Percentiles rank a stretch among this genome's conserved stretches.
These are phyloP conservation scores for Anseranas semipalmata DNA, from an alignment of 2,113 vertebrate genomes.

Conservation along the genomic window DNA sequence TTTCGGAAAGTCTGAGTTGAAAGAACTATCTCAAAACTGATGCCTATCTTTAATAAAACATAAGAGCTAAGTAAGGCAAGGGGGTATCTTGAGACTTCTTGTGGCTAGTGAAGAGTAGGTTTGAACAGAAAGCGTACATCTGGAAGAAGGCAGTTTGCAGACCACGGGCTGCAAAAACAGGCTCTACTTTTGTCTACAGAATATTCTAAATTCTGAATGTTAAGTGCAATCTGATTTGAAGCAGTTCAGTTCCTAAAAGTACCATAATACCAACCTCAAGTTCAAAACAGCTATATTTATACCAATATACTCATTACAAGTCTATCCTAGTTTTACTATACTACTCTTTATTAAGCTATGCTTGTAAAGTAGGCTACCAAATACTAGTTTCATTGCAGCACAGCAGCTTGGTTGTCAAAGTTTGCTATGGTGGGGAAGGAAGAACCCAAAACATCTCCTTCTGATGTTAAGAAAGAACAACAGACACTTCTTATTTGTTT, in stretches of 20 bases:
- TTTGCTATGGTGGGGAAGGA: background rate
- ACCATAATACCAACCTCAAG: background rate
- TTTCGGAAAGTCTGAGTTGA: conserved; percentile 43
- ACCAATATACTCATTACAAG: background rate
- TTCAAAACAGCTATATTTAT: background rate
- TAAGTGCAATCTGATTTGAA: background rate
- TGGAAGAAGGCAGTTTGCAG: background rate
- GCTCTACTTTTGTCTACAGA: background rate
- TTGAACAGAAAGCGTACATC: background rate
- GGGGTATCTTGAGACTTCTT: background rate
- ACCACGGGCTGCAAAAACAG: background rate
- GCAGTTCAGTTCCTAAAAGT: background rate
- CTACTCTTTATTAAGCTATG: background rate
- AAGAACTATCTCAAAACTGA: conserved; percentile 22
- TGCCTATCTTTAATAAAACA: background rate
- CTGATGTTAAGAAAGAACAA: background rate
- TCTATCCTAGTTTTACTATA: background rate
- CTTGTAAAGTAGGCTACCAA: background rate
- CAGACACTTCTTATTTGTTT: background rate
- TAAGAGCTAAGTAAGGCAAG: background rate
- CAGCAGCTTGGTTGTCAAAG: background rate
- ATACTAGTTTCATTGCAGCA: background rate
- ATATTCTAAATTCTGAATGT: background rate
- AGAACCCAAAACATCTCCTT: background rate
- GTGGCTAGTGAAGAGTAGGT: background rate